Conservation (phyloP, 1,140 invertebrate genomes). For the Scaptomyza pallida region DNA sequence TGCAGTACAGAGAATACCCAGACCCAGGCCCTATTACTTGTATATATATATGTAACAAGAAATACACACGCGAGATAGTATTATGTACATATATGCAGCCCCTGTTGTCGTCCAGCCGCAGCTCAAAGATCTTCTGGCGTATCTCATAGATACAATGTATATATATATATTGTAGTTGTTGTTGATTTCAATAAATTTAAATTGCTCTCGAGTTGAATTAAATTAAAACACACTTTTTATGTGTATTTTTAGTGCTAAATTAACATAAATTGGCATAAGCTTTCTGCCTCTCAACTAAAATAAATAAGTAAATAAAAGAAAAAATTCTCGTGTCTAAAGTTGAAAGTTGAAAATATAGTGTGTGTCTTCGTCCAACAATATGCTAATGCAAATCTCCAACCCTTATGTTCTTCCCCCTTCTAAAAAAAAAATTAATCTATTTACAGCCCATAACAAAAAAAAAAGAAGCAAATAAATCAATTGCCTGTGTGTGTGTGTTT, state of each 20-base stretch:
- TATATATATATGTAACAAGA: constrained; percentile 9
- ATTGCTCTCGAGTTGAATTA: constrained; percentile 79
- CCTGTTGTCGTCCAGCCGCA: constrained; percentile 27
- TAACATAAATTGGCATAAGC: constrained; percentile 79
- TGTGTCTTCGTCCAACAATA: constrained; percentile 23
- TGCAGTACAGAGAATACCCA: constrained; percentile 16
- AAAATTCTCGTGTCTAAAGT: constrained; percentile 25
- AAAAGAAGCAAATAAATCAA: constrained; percentile 30
- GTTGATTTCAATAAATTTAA: constrained; percentile 77
- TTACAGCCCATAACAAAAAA: constrained; percentile 35
- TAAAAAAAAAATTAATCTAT: constrained; percentile 41
- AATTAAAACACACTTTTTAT: constrained; percentile 68
- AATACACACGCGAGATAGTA: constrained; percentile 25
- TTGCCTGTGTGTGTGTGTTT: constrained; percentile 19
- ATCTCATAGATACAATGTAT: constrained; percentile 40
- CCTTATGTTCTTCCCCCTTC: neutral
- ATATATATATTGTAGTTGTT: constrained; percentile 14
- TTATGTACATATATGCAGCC: constrained; percentile 14
- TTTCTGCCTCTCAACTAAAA: constrained; percentile 34
- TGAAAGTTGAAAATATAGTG: constrained; percentile 20
- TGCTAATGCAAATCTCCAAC: constrained; percentile 5
- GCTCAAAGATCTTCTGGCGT: constrained; percentile 49
- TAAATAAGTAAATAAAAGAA: constrained; percentile 15
- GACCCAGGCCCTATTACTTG: constrained; percentile 28
- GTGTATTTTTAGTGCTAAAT: constrained; percentile 77